Percentiles rank a stretch among this genome's conserved stretches.
These are phyloP conservation scores for Oceanodroma leucorhoa DNA, from an alignment of 2,797 vertebrate genomes.

Conservation along the genomic window DNA sequence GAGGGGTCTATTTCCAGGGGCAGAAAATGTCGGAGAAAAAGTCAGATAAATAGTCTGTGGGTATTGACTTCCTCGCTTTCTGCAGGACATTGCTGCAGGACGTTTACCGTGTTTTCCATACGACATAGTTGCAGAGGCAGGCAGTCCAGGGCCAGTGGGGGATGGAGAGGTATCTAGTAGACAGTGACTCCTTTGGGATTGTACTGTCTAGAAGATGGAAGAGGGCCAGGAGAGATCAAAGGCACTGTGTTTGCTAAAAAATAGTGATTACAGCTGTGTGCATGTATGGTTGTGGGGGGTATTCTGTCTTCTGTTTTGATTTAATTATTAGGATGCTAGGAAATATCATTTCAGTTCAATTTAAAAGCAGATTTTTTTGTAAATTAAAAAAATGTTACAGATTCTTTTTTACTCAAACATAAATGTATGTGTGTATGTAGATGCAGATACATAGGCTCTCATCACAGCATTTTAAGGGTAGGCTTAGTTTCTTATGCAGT, in stretches of 20 bases:
- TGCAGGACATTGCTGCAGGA: background rate
- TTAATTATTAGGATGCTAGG: background rate
- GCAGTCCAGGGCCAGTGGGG: background rate
- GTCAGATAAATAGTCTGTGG: background rate
- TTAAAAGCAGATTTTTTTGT: background rate
- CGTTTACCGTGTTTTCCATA: background rate
- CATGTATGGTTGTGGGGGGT: background rate
- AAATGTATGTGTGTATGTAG: background rate
- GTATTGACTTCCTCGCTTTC: background rate
- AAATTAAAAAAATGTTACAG: background rate
- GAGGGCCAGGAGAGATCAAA: conserved; percentile 34
- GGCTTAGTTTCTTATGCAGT: background rate
- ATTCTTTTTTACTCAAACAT: background rate
- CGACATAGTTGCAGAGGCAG: background rate
- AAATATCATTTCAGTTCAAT: background rate
- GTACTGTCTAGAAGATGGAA: conserved; percentile 24
- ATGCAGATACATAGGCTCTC: background rate
- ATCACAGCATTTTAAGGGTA: background rate
- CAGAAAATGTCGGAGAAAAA: background rate
- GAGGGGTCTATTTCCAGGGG: background rate
- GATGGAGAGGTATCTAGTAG: conserved; percentile 3
- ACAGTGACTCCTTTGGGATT: background rate
- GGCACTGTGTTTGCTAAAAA: background rate
- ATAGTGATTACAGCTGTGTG: background rate
- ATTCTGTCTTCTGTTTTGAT: conserved; percentile 26